A percentile compares a stretch with the other conserved stretches of the same genome.
These are phyloP conservation scores for Drosophila kambysellisi DNA, from an alignment of 2,888 invertebrate species.

Conservation along the genomic window DNA sequence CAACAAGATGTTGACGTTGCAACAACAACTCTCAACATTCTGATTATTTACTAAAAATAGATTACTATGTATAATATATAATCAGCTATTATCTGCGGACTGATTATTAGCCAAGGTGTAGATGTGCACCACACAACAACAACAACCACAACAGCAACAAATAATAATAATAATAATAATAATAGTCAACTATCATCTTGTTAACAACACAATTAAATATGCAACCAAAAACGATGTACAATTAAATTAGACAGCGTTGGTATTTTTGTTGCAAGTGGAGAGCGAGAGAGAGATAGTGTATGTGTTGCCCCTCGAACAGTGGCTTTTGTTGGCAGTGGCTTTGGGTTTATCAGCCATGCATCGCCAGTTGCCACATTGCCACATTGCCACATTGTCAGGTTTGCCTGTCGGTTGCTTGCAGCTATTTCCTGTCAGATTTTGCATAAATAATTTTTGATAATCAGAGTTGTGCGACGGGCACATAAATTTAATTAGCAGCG, in stretches of 20 bases:
- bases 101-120: slow-evolving; percentile 22
- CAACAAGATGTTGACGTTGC: not conserved
- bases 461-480: slow-evolving; percentile 76
- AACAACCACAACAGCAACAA: not conserved
- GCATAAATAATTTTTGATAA: slow-evolving; percentile 79
- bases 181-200: slow-evolving; percentile 36
- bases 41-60: slow-evolving; percentile 15
- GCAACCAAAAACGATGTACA: slow-evolving; percentile 74
- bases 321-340: slow-evolving; percentile 42
- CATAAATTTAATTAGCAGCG: slow-evolving; percentile 78
- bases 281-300: too few relatives aligned
- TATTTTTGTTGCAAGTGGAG: slow-evolving; percentile 28
- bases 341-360: slow-evolving; percentile 66
- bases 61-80: not conserved
- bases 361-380: slow-evolving; percentile 45
- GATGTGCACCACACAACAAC: slow-evolving; percentile 16
- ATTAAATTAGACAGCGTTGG: slow-evolving; percentile 66
- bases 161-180: slow-evolving; percentile 13
- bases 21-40: not conserved
- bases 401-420: slow-evolving; percentile 51
- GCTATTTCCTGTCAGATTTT: slow-evolving; percentile 80
- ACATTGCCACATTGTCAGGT: slow-evolving; percentile 33
- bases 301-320: slow-evolving; percentile 25
- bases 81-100: slow-evolving; percentile 11
- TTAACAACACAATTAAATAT: slow-evolving; percentile 69